A percentile compares a stretch with the other conserved stretches of the same genome.
Conservation (phyloP, 2,113 vertebrate species). For the Corydoras maculifer region DNA sequence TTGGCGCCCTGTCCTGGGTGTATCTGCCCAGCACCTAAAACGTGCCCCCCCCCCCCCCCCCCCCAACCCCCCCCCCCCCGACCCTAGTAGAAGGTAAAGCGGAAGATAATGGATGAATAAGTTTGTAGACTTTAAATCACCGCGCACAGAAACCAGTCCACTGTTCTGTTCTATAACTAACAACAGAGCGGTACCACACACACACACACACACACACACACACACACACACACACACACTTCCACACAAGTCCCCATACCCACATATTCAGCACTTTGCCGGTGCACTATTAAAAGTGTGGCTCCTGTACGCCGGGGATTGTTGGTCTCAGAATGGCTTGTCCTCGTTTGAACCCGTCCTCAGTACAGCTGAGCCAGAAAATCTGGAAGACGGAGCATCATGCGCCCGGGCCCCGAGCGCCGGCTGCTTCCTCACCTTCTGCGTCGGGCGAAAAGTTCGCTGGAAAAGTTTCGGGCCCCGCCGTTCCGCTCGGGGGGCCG, state of each 20-base stretch:
- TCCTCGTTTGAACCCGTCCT: constrained; percentile 66
- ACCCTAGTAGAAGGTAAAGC: too few relatives aligned
- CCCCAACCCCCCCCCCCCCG: too few relatives aligned
- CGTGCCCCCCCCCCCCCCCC: too few relatives aligned
- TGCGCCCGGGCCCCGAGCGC: constrained; percentile 2
- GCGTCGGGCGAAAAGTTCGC: constrained; percentile 2
- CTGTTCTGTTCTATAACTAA: too few relatives aligned
- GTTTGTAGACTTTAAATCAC: too few relatives aligned
- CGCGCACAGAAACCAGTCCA: too few relatives aligned
- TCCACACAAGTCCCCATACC: constrained; percentile 21
- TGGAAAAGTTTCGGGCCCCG: constrained; percentile 6
- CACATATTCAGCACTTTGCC: constrained; percentile 40
- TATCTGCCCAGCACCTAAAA: too few relatives aligned
- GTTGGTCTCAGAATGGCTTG: constrained; percentile 51
- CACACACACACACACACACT: constrained; percentile 30
- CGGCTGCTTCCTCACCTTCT: constrained; percentile 4
- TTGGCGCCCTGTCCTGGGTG: too few relatives aligned
- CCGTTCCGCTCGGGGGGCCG: background rate
- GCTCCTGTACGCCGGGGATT: constrained; percentile 56
- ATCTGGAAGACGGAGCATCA: constrained; percentile 32
- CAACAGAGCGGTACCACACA: too few relatives aligned
- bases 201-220: background rate
- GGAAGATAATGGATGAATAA: too few relatives aligned
- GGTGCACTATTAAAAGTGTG: constrained; percentile 71
- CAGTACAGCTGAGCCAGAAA: constrained; percentile 50